Evolutionary conservation across 2,797 vertebrate genomes (phyloP).

Genomic region (Hypotaenidia philippensis): DNA sequence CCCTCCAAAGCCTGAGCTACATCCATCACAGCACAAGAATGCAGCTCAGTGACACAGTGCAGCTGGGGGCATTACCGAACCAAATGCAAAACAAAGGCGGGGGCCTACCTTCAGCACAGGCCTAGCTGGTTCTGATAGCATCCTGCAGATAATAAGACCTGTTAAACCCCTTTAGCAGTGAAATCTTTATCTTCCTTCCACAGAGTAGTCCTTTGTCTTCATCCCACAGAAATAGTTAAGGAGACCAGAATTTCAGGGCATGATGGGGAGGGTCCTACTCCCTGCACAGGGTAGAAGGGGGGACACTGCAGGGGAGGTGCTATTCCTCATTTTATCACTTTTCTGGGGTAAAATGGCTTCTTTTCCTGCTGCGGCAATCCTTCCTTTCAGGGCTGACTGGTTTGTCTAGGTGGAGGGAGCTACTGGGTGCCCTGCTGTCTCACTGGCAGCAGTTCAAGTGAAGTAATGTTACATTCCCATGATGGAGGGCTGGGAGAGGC

Average conservation of each 20-base stretch:
- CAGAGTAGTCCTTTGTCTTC: background rate
- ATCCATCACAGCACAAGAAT: conserved; percentile 24
- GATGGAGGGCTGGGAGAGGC: background rate
- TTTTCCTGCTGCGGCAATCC: background rate
- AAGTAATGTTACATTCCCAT: background rate
- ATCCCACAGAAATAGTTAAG: background rate
- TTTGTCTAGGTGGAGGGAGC: background rate
- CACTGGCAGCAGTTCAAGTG: background rate
- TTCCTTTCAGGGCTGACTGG: background rate
- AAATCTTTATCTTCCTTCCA: conserved; percentile 17
- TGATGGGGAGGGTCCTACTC: background rate
- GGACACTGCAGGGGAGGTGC: background rate
- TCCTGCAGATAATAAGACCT: conserved; percentile 9
- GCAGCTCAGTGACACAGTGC: conserved; percentile 25
- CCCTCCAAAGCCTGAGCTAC: background rate
- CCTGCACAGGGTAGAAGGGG: background rate
- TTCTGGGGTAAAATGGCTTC: background rate
- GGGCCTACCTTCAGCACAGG: conserved; percentile 4
- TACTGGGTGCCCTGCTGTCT: background rate
- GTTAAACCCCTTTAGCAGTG: conserved; percentile 28
- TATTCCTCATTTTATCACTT: background rate
- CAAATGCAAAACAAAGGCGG: background rate
- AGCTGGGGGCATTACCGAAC: conserved; percentile 32
- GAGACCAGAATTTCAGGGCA: background rate
- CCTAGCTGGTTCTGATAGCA: conserved; percentile 45